Base-by-base conservation (phyloP, 2,797 vertebrate genomes). In the Dicrostonyx torquatus region DNA sequence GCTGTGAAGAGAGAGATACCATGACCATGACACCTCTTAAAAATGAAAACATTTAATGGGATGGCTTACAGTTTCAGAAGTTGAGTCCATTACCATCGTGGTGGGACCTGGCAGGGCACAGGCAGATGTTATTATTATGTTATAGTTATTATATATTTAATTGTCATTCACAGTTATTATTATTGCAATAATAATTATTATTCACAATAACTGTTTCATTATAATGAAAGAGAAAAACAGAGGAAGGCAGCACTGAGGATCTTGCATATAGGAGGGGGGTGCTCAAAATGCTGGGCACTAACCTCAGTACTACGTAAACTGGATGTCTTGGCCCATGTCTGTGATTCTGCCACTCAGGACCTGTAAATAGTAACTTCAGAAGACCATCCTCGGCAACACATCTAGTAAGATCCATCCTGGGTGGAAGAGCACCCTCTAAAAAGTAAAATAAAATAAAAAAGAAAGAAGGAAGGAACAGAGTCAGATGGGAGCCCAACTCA, bases 81-180 rank as follows among this genome's bases (percentile, higher is more conserved):
- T 40, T 40, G 40, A 72, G 37, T 40, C 37, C 22, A 40, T 13
- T 73, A 73, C 20, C 20, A 24, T 73, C 17, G 2, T 43, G 37
- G 10, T 26, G 8, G 20, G 11, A 73, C 5, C 2, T 6, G 22
- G 20, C 2, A 1, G 20, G 20, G 12, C 5, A 22, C 10, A 73
- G 70, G 22, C 5, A 73, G 37, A 13, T 73, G 37, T 58, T 58
- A 22, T 58, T 58, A 58, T 58, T 58, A 58, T 58, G 55, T 58
- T 58, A 8, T 58, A 58, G 6, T 43, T 43, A 43, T 43, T 43
- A 43, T 43, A 43, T 43, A 73, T n/a, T n/a, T n/a, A n/a, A n/a
- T n/a, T n/a, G n/a, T n/a, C n/a, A n/a, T n/a, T n/a, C 48, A 48
- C 48, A 48, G n/a, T n/a, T n/a, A 48, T 50, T 50, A 50, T 50